phyloP scores from a whole-genome alignment of 2,113 vertebrate genomes.

The Embiotoca jacksoni region DNA sequence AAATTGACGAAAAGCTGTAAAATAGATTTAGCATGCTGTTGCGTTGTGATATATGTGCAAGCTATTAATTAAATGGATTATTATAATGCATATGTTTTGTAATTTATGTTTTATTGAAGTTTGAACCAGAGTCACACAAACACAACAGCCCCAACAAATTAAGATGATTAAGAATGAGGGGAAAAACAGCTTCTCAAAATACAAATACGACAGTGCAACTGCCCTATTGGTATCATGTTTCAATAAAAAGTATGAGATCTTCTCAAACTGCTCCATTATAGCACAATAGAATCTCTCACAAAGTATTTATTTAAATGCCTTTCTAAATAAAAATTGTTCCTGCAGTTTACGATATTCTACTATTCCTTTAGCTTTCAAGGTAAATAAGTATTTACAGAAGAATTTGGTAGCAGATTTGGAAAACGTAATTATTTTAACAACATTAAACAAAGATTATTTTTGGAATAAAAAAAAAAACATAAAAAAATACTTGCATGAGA shows the following conservation, averaged over 20 bases:
- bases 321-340: neutral
- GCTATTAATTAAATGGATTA: conserved; percentile 21
- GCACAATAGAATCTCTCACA: no score
- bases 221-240: no score
- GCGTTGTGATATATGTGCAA: conserved; percentile 21
- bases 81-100: conserved; percentile 5
- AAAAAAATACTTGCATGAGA: no score
- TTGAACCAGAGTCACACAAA: conserved; percentile 1
- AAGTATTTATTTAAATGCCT: neutral
- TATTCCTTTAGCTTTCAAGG: neutral
- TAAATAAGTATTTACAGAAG: neutral
- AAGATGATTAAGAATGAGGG: no score
- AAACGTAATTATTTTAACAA: no score
- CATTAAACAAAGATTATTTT: no score
- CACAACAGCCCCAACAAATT: neutral
- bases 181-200: no score
- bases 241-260: no score
- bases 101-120: conserved; percentile 11
- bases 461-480: no score
- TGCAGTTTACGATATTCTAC: neutral
- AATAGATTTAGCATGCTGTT: conserved; percentile 33
- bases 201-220: no score
- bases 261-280: no score
- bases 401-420: neutral
- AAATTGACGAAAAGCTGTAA: conserved; percentile 34